Evolutionary conservation across 2,888 invertebrate genomes (phyloP), one percentile per base, ranked within the genome.

Genomic region (Protophormia terraenovae): DNA sequence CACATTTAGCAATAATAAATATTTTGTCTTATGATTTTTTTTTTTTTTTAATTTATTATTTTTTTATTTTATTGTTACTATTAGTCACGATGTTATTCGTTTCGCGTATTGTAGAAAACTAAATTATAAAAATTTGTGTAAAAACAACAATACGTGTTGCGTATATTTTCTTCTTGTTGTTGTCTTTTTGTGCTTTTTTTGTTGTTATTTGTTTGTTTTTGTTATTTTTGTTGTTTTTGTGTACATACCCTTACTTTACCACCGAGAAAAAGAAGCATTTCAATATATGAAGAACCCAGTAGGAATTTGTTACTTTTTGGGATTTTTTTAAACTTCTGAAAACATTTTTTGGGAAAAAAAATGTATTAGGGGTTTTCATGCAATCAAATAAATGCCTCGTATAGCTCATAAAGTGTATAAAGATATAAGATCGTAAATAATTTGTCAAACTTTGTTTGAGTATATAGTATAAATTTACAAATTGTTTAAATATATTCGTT

Each of bases 21-120:
- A 69, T 58, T 58, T 45, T 55, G 24, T 29, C n/a, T 73, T 50
- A 35, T 1, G 50, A 38, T 60, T 69, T 50, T 60, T 24, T 62
- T 27, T 53, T 29, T 79, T 64, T 35, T 55, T 67, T 27, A 66
- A 58, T 53, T 12, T 35, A 1, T n/a, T n/a, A 32, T 38, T 16
- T 67, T 47, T 16, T 69, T 53, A 22, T 41, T 41, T 58, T 55
- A 45, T 58, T 55, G 8, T 47, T 62, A 45, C 41, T 32, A 29
- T 53, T 75, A 66, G 35, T 58, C 76, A 82, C 84, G 86, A 88
- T 87, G 88, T 88, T 87, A 86, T 87, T 86, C 87, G 88, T 85
- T 88, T 87, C 87, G 88, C 87, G 87, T 87, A 84, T 86, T 84
- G 82, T 87, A 85, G 87, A 87, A 89, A 88, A 89, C 89, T 89